These are phyloP conservation scores for Rhincodon typus DNA, from an alignment of 2,797 vertebrate species.

Conservation along the genomic window DNA sequence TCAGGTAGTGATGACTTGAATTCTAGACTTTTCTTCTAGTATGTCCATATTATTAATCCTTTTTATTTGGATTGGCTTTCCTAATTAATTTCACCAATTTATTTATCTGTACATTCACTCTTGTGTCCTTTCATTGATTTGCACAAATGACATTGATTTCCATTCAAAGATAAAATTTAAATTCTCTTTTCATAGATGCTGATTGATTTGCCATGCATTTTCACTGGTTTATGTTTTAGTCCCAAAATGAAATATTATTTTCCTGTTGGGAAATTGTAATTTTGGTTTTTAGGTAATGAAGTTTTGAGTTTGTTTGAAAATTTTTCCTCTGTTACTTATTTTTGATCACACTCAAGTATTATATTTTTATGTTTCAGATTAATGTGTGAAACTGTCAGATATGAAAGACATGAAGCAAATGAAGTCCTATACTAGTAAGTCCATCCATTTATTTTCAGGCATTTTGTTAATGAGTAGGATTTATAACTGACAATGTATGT, in stretches of 20 bases:
- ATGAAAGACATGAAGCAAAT: slow-evolving; percentile 94
- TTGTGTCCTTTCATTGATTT: background rate
- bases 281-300: background rate
- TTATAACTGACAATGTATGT: background rate
- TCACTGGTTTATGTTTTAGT: background rate
- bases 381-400: slow-evolving; percentile 96
- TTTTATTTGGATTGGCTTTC: background rate
- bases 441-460: background rate
- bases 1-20: background rate
- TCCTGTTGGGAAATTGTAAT: background rate
- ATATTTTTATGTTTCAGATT: slow-evolving; percentile 66
- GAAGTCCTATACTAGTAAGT: slow-evolving; percentile 99
- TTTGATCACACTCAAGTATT: background rate
- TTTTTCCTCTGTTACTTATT: background rate
- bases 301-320: background rate
- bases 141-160: background rate
- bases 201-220: background rate
- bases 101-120: background rate
- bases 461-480: background rate
- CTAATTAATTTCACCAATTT: background rate
- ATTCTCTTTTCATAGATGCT: background rate
- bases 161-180: background rate
- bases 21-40: background rate
- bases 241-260: background rate
- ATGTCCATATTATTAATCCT: background rate